phyloP scores from a whole-genome alignment of 2,888 invertebrate genomes.

The Caenorhabditis afra region DNA sequence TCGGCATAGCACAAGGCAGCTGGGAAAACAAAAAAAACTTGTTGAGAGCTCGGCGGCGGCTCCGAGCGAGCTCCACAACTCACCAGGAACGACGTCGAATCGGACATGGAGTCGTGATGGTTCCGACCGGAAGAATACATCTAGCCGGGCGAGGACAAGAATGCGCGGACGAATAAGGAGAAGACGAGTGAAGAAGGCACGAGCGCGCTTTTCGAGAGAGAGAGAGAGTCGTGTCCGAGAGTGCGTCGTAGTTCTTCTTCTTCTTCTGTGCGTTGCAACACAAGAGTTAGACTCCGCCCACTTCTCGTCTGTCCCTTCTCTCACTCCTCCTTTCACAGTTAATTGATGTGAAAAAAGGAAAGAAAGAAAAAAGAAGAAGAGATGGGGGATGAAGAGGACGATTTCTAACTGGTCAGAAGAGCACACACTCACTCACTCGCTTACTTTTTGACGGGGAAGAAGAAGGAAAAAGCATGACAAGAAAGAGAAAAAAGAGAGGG shows the following conservation, averaged over 20 bases:
- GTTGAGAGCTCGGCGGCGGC: background rate
- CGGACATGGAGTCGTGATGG: conserved; percentile 52
- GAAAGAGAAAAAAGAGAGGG: conserved; percentile 6
- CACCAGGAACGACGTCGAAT: conserved; percentile 36
- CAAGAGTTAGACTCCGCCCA: conserved; percentile 34
- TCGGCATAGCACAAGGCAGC: conserved; percentile 2
- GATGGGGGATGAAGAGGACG: conserved; percentile 16
- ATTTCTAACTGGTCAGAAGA: conserved; percentile 23
- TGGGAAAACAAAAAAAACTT: conserved; percentile 1
- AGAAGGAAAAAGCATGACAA: conserved; percentile 13
- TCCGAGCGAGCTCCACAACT: conserved; percentile 20
- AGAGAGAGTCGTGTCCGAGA: conserved; percentile 16
- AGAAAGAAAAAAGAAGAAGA: conserved; percentile 11
- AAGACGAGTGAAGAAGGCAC: conserved; percentile 1
- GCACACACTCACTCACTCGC: conserved; percentile 25
- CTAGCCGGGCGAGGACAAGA: background rate
- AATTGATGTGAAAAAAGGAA: conserved; percentile 41
- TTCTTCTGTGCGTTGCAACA: conserved; percentile 29
- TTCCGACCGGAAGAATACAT: conserved; percentile 55
- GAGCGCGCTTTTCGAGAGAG: conserved; percentile 8
- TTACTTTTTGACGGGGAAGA: conserved; percentile 19
- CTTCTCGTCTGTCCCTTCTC: conserved; percentile 12
- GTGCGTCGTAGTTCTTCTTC: conserved; percentile 2
- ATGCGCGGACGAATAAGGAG: background rate
- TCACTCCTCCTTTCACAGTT: conserved; percentile 31